Base-by-base conservation (phyloP, 2,797 vertebrate species). In the Tadarida brasiliensis region DNA sequence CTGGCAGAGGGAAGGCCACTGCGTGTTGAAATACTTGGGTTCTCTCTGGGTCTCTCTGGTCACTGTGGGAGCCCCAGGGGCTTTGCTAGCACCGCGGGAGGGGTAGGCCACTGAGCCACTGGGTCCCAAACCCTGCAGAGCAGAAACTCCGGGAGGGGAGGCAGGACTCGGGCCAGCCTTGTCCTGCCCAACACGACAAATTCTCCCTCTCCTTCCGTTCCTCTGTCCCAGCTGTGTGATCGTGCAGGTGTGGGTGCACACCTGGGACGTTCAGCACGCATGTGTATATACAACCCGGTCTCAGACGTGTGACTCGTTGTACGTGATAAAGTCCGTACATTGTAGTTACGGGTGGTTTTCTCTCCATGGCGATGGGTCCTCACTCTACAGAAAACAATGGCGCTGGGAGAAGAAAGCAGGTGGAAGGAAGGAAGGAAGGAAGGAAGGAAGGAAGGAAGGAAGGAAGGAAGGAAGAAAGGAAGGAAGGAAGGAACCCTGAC, bases 1-100 rank as follows among this genome's bases (percentile, higher is more conserved):
- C 15, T 2, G 16, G 17, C 11, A n/a, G 10, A 2, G 0, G 7
- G 17, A 5, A 11, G 47, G 20, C 0, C 35, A 0, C 3, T 2
- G 3, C 2, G 8, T 3, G 33, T 9, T 6, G 47, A 9, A 54
- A 15, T 6, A 3, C 0, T 0, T 9, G 30, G 57, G 16, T 35
- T 30, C 16, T 17, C 28, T 0, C n/a, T 30, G 20, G 12, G 4
- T 28, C 47, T 80, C 15, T 61, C 12, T 12, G 1, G 49, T 28
- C 20, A 0, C 20, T 0, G 0, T 17, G 57, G 76, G 67, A 30
- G 8, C 44, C 93, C 6, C 4, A 9, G 54, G 33, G 63, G 33
- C 3, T 0, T 68, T 11, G 1, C 2, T 33, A 44, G 28, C n/a
- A 28, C 15, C 5, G 56, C 5, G 28, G 33, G 61, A 5, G 12